Evolutionary conservation across 2,888 invertebrate genomes (phyloP), one percentile per base, ranked within the genome.

Genomic region (Andrena trimmerana): DNA sequence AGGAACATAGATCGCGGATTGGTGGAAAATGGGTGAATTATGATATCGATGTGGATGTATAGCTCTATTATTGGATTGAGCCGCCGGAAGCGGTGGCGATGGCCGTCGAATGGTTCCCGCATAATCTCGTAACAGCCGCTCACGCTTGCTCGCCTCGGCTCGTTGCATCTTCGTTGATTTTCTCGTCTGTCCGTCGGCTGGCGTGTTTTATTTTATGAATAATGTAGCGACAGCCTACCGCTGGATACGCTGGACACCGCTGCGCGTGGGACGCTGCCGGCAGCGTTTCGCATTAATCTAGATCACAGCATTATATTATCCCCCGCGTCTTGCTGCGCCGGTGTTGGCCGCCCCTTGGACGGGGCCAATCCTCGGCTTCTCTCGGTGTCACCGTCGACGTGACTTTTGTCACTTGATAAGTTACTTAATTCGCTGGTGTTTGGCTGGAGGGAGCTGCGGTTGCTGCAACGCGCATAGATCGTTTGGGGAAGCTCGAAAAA

Each of bases 221-320:
- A 87, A 90, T 89, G 85, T 86, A 88, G 85, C 80, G 82, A 82
- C 83, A 78, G 63, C 77, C 84, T 83, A 84, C 86, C 79, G 77
- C 76, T 57, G 65, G 65, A 60, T 69, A 83, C 84, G 81, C 66
- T 59, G 42, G 88, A 88, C 90, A 90, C 88, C 83, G 89, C 86
- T 84, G 88, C 85, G 92, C 90, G 92, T 92, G 91, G 92, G 91
- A 90, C 88, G 88, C 88, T 88, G 88, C 88, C 86, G 84, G 84
- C 88, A 82, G 81, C 73, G 82, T 83, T 42, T 83, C 85, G 85
- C 92, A 92, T 92, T 93, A 92, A 93, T 93, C 92, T 92, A 90
- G 92, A 93, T 93, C 93, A 91, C 88, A 87, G 87, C 89, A 90
- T 87, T 90, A 91, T 90, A 92, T 90, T 89, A 89, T 85, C 88